These are phyloP conservation scores for Chrysemys picta DNA, from an alignment of 2,113 vertebrate genomes.

Conservation along the genomic window DNA sequence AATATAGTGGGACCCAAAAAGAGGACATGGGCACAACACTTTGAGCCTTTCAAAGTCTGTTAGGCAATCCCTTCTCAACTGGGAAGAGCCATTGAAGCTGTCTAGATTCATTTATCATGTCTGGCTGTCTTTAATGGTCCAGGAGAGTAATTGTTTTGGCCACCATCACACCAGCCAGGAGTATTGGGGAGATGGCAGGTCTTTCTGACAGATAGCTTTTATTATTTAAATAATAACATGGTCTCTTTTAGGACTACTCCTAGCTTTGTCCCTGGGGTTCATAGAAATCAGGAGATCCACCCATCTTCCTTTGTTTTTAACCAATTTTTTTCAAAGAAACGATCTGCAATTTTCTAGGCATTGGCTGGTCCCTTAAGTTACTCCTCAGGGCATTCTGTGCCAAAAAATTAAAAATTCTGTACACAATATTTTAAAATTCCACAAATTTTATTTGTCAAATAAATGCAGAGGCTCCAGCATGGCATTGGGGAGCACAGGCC, in stretches of 20 bases:
- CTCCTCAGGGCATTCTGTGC: too few relatives aligned
- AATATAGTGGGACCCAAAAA: conserved; percentile 43
- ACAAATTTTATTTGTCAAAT: too few relatives aligned
- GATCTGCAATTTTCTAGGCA: not conserved
- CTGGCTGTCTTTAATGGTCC: conserved; percentile 25
- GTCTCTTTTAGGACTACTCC: conserved; percentile 14
- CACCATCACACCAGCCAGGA: not conserved
- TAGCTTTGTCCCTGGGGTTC: not conserved
- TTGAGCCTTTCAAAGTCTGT: not conserved
- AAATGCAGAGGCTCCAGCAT: too few relatives aligned
- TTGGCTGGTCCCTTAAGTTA: not conserved
- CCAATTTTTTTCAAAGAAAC: not conserved
- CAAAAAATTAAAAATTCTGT: too few relatives aligned
- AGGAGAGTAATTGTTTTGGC: conserved; percentile 41
- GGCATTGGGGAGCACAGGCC: too few relatives aligned
- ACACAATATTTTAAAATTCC: too few relatives aligned
- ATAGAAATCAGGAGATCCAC: not conserved
- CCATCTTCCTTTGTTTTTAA: not conserved
- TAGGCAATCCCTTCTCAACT: not conserved
- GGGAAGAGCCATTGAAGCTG: not conserved
- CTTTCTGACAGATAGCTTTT: not conserved
- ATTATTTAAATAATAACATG: not conserved
- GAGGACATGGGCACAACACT: conserved; percentile 15
- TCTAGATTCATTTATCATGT: not conserved
- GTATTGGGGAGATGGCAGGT: not conserved